Conservation (phyloP, 2,888 invertebrate species). For the Calephelis perditalis region DNA sequence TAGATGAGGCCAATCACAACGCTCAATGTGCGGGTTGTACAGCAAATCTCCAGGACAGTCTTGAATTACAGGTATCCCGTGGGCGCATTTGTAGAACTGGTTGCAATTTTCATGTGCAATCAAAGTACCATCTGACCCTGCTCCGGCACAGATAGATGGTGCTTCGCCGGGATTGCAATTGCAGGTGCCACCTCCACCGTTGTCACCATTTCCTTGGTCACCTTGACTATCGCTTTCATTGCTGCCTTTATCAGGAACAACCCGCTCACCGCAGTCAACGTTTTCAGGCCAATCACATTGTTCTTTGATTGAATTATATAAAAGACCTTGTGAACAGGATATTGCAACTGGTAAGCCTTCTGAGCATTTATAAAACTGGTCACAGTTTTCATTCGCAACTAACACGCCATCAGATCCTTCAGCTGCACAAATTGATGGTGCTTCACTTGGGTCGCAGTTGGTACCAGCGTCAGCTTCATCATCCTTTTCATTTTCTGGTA, state of each 20-base stretch:
- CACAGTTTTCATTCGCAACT: constrained; percentile 43
- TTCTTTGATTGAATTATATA: constrained; percentile 36
- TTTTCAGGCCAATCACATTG: constrained; percentile 41
- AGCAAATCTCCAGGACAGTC: constrained; percentile 26
- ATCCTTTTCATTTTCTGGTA: constrained; percentile 20
- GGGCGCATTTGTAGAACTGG: constrained; percentile 40
- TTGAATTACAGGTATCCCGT: constrained; percentile 24
- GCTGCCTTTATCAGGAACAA: constrained; percentile 21
- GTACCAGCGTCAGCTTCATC: constrained; percentile 15
- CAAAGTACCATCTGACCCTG: constrained; percentile 37
- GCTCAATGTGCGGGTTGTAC: constrained; percentile 34
- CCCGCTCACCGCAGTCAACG: constrained; percentile 42
- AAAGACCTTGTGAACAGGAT: constrained; percentile 35
- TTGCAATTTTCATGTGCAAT: constrained; percentile 42
- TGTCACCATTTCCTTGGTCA: not conserved
- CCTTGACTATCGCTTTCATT: constrained; percentile 12
- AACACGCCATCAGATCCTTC: constrained; percentile 36
- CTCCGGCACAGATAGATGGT: constrained; percentile 33
- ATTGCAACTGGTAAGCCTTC: constrained; percentile 35
- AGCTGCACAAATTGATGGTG: constrained; percentile 33
- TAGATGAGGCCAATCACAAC: constrained; percentile 40
- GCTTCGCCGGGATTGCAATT: too few species aligned
- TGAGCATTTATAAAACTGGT: constrained; percentile 42
- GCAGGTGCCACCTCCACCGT: constrained; percentile 4
- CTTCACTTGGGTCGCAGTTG: constrained; percentile 31